Conservation (phyloP, 2,888 invertebrate genomes). For the Oconnorella tubifera region DNA sequence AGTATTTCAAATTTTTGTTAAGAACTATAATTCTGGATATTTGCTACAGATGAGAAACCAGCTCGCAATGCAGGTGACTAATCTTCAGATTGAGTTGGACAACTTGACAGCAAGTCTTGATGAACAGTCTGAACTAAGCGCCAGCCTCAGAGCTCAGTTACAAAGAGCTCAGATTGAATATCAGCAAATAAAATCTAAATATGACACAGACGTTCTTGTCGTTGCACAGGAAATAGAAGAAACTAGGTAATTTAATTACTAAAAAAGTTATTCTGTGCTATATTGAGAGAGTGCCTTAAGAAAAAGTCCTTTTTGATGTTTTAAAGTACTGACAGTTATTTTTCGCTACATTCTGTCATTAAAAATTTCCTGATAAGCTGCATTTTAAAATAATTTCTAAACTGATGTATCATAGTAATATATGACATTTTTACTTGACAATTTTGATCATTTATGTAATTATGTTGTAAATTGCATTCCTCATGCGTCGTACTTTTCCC, state of each 20-base stretch:
- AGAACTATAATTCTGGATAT: too few relatives aligned
- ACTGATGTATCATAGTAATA: too few relatives aligned
- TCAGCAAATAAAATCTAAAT: constrained; percentile 87
- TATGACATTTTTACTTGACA: too few relatives aligned
- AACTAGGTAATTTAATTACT: neutral
- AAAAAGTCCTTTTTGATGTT: too few relatives aligned
- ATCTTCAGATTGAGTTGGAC: constrained; percentile 52
- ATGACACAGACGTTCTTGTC: constrained; percentile 86
- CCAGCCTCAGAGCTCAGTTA: constrained; percentile 93
- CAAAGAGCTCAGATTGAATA: constrained; percentile 87
- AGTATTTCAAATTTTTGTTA: too few relatives aligned
- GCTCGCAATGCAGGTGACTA: constrained; percentile 48
- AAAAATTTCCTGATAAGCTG: too few relatives aligned
- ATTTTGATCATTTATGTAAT: neutral
- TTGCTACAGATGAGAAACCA: constrained; percentile 43
- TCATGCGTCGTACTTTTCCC: too few relatives aligned
- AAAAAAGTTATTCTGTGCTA: too few relatives aligned
- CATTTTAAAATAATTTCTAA: too few relatives aligned
- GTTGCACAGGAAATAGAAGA: constrained; percentile 81
- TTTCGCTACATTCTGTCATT: too few relatives aligned
- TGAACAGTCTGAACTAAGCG: constrained; percentile 93
- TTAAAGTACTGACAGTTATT: too few relatives aligned
- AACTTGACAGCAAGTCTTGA: constrained; percentile 84
- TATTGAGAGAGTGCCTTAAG: too few relatives aligned
- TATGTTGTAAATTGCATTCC: neutral